Conservation (phyloP, 2,113 vertebrate genomes). For the Verasper variegatus region DNA sequence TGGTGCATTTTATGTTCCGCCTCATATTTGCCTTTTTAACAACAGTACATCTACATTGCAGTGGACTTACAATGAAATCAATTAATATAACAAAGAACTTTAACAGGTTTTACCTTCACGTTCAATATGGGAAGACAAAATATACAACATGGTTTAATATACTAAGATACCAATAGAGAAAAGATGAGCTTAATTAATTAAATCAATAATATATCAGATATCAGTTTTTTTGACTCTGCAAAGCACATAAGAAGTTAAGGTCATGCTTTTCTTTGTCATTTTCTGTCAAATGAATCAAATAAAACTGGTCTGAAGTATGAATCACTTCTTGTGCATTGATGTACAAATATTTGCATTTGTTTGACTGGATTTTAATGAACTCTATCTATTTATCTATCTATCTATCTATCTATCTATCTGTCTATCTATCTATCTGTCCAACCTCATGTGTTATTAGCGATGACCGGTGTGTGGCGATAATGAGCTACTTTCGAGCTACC, state of each 20-base stretch:
- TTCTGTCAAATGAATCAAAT: slow-evolving; percentile 63
- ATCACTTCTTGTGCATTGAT: slow-evolving; percentile 37
- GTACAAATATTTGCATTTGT: background rate
- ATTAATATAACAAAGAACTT: slow-evolving; percentile 23
- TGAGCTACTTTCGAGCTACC: background rate
- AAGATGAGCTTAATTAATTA: slow-evolving; percentile 17
- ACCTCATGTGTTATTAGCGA: background rate
- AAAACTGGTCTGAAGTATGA: slow-evolving; percentile 67
- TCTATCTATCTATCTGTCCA: background rate
- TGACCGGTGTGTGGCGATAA: slow-evolving; percentile 30
- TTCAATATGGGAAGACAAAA: slow-evolving; percentile 27
- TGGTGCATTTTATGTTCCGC: slow-evolving; percentile 31
- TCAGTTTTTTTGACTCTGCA: slow-evolving; percentile 20
- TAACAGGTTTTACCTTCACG: slow-evolving; percentile 24
- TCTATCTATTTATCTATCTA: too few species aligned
- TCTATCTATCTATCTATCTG: too few species aligned
- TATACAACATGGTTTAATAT: slow-evolving; percentile 47
- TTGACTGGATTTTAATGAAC: background rate
- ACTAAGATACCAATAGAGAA: slow-evolving; percentile 35
- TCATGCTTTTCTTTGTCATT: slow-evolving; percentile 42
- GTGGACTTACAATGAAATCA: slow-evolving; percentile 13
- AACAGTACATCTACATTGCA: slow-evolving; percentile 7
- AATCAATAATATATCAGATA: slow-evolving; percentile 13
- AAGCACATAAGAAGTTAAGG: slow-evolving; percentile 17
- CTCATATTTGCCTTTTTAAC: slow-evolving; percentile 38